These are phyloP conservation scores for Dromococcyx pavoninus DNA, from an alignment of 2,797 vertebrate genomes.

Conservation along the genomic window DNA sequence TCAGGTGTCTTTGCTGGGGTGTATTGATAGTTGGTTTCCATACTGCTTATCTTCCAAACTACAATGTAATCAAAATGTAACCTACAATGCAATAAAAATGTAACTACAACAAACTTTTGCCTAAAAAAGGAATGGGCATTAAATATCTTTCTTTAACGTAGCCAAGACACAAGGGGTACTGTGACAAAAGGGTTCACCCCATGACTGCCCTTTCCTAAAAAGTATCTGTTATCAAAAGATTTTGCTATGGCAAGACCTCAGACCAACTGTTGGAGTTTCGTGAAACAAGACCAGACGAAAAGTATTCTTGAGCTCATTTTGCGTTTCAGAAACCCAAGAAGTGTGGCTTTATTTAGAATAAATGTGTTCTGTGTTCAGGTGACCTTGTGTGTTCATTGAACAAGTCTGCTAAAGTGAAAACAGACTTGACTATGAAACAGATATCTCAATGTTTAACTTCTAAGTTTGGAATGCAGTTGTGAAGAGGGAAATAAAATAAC, in stretches of 20 bases:
- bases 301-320: neutral
- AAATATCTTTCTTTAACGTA: neutral
- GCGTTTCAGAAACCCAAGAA: neutral
- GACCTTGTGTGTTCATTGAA: neutral
- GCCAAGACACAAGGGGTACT: neutral
- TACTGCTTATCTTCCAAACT: neutral
- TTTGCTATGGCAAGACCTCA: neutral
- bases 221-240: neutral
- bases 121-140: neutral
- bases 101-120: neutral
- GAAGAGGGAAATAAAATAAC: neutral
- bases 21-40: neutral
- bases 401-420: neutral
- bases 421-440: neutral
- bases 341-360: neutral
- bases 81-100: neutral
- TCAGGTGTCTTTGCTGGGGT: neutral
- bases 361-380: neutral
- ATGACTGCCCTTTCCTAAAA: neutral
- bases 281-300: neutral
- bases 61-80: neutral
- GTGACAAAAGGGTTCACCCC: neutral
- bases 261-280: neutral
- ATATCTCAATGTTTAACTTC: neutral
- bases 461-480: neutral